Conservation (phyloP, 2,797 vertebrate genomes). For the Brotula barbata region DNA sequence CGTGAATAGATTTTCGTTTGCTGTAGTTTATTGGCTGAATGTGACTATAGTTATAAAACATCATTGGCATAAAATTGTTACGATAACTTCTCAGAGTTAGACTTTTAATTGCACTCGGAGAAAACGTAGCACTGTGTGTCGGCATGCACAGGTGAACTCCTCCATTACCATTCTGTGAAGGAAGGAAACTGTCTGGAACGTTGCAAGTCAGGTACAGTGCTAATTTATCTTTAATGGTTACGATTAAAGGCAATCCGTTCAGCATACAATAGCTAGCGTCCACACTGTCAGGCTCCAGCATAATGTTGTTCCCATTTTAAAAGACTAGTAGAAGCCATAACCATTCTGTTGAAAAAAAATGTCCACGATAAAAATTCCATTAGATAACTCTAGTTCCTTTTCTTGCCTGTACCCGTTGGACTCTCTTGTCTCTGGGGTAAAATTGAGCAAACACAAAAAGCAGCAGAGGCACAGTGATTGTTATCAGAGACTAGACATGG, state of each 20-base stretch:
- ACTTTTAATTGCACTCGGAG: neutral
- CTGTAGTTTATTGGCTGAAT: too few species aligned
- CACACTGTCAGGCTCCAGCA: too few species aligned
- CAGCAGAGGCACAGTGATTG: neutral
- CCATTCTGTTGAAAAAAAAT: too few species aligned
- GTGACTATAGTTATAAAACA: too few species aligned
- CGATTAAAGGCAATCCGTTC: too few species aligned
- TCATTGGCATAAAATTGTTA: neutral
- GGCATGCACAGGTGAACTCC: neutral
- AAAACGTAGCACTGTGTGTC: neutral
- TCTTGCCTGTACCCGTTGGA: neutral
- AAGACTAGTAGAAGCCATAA: too few species aligned
- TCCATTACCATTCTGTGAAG: neutral
- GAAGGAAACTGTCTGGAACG: slow-evolving; percentile 9
- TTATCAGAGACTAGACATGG: neutral
- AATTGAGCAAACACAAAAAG: too few species aligned
- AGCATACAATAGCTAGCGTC: too few species aligned
- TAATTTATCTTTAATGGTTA: too few species aligned
- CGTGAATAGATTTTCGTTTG: too few species aligned
- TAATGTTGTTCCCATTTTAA: neutral
- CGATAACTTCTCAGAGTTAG: slow-evolving; percentile 2
- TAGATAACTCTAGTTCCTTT: too few species aligned
- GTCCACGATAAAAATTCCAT: too few species aligned
- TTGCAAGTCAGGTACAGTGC: neutral
- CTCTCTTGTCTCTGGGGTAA: neutral